Evolutionary conservation across 2,888 invertebrate genomes (phyloP), one percentile per base, ranked within the genome.

Genomic region (Orchesellides sinensis): DNA sequence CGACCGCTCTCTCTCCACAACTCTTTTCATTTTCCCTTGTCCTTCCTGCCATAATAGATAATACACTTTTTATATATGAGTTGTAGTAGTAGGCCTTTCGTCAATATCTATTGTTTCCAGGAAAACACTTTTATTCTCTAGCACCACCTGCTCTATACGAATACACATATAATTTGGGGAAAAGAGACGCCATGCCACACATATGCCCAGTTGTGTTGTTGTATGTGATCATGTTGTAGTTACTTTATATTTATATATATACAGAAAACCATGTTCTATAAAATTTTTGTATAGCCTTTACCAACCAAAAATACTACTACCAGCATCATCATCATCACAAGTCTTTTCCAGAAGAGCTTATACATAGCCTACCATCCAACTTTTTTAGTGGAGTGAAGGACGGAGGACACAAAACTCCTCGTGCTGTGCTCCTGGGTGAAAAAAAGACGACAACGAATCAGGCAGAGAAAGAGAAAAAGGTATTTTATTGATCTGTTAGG

Each of bases 401-500:
- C 40, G 40, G 40, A 14, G 40, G 10, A 14, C 40, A 40, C 40
- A 40, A 40, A 40, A 40, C n/a, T n/a, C n/a, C n/a, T n/a, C n/a
- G n/a, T n/a, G n/a, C n/a, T n/a, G n/a, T n/a, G n/a, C n/a, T n/a
- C n/a, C n/a, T n/a, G n/a, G n/a, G n/a, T n/a, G n/a, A n/a, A n/a
- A n/a, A n/a, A n/a, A n/a, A n/a, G n/a, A n/a, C n/a, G n/a, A 61
- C n/a, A 40, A 27, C 19, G 65, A 27, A 45, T 4, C 17, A 17
- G 65, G 69, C 59, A 19, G 10, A 61, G 65, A 54, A 77, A 65
- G 14, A 25, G 68, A 25, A 61, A 72, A 81, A 69, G 61, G 45
- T 73, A 73, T 66, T 73, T 70, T 77, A 77, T 68, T 77, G 75
- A 75, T 75, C 66, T 75, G 65, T 66, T 75, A 66, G 65, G 27